Percentiles rank a stretch among this genome's conserved stretches.
Evolutionary conservation across 2,113 vertebrate species (phyloP).

Genomic region (Pollachius pollachius): DNA sequence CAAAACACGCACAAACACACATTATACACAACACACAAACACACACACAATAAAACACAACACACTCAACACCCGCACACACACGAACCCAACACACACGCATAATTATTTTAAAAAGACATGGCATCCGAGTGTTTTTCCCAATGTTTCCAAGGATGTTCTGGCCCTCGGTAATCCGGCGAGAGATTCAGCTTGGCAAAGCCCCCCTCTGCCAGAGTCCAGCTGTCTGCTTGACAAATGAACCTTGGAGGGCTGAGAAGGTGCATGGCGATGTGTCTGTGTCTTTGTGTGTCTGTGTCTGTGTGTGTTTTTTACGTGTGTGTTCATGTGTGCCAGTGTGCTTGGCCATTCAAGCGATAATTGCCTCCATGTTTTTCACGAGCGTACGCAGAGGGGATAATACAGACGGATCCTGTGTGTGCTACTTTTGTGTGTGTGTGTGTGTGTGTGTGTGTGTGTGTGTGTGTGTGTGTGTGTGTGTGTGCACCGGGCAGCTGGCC

Average conservation of each 20-base stretch:
- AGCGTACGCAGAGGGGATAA: slow-evolving; percentile 13
- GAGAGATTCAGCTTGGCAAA: slow-evolving; percentile 66
- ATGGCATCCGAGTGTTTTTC: slow-evolving; percentile 30
- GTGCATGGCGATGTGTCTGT: slow-evolving; percentile 38
- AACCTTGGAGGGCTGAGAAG: slow-evolving; percentile 62
- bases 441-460: neutral
- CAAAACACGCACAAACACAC: neutral
- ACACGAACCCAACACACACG: neutral
- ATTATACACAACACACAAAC: slow-evolving; percentile 5
- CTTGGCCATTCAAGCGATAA: slow-evolving; percentile 7
- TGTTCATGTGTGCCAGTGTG: slow-evolving; percentile 18
- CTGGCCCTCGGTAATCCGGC: slow-evolving; percentile 56
- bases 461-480: too few species aligned
- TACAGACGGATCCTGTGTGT: slow-evolving; percentile 42
- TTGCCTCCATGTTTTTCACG: neutral
- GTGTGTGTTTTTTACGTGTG: slow-evolving; percentile 34
- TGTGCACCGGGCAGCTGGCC: slow-evolving; percentile 12
- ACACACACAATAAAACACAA: slow-evolving; percentile 14
- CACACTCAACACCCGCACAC: neutral
- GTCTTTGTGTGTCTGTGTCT: slow-evolving; percentile 21
- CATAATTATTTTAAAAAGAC: neutral
- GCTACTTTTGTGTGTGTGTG: slow-evolving; percentile 8
- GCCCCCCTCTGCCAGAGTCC: slow-evolving; percentile 58
- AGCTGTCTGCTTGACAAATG: slow-evolving; percentile 75
- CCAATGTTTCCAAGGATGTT: slow-evolving; percentile 62